Evolutionary conservation across 2,888 invertebrate genomes (phyloP).

Genomic region (Papilio elwesi): DNA sequence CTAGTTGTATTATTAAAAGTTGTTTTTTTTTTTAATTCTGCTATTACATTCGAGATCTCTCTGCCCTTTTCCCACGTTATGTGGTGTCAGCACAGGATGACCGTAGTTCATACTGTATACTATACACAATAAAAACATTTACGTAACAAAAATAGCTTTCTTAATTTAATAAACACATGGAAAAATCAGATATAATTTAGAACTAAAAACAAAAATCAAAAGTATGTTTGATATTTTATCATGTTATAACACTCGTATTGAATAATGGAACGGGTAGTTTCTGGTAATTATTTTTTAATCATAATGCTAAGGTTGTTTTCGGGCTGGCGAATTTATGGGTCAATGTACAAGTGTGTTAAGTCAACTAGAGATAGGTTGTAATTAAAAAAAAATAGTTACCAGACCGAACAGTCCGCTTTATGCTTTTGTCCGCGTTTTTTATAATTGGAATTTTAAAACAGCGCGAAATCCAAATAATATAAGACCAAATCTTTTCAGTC

Average conservation of each 20-base stretch:
- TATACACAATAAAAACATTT: background rate
- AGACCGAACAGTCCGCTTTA: conserved; percentile 6
- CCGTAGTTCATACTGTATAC: no score
- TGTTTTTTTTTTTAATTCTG: background rate
- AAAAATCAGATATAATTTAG: background rate
- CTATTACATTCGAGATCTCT: no score
- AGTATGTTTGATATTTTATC: background rate
- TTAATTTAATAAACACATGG: background rate
- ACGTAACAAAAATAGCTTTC: background rate
- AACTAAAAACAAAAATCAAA: background rate
- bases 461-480: conserved; percentile 44
- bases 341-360: conserved; percentile 52
- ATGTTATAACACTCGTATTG: no score
- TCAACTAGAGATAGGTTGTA: conserved; percentile 37
- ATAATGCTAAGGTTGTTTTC: conserved; percentile 28
- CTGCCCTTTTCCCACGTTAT: no score
- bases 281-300: no score
- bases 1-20: no score
- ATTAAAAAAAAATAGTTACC: conserved; percentile 2
- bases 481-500: conserved; percentile 46
- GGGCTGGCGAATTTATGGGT: conserved; percentile 51
- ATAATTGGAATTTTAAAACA: conserved; percentile 12
- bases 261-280: no score
- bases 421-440: conserved; percentile 14
- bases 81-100: no score